A percentile compares a stretch with the other conserved stretches of the same genome.
Conservation (phyloP, 2,797 vertebrate genomes). For the Potorous gilbertii region DNA sequence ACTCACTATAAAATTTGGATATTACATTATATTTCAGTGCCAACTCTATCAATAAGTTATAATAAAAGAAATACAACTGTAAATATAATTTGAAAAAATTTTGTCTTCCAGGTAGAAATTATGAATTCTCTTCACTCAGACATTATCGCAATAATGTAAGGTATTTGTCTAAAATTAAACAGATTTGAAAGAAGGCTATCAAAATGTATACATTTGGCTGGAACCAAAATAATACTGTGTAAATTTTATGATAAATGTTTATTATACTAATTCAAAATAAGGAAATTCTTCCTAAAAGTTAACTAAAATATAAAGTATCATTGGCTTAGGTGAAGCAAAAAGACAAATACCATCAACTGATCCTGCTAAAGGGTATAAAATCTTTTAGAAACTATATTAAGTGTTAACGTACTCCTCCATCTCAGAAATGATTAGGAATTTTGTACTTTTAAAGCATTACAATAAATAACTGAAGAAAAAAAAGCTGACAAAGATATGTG, state of each 20-base stretch:
- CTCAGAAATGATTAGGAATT: slow-evolving; percentile 49
- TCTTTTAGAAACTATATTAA: slow-evolving; percentile 43
- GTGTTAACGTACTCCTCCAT: slow-evolving; percentile 41
- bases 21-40: slow-evolving; percentile 46
- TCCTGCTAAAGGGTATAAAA: slow-evolving; percentile 53
- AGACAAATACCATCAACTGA: slow-evolving; percentile 63
- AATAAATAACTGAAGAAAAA: background rate
- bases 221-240: slow-evolving; percentile 48
- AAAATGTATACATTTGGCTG: slow-evolving; percentile 42
- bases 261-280: slow-evolving; percentile 56
- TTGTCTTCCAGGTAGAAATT: slow-evolving; percentile 63
- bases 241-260: slow-evolving; percentile 59
- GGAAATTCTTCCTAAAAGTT: background rate
- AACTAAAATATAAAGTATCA: slow-evolving; percentile 60
- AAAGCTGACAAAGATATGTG: background rate
- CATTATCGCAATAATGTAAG: slow-evolving; percentile 57
- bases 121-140: slow-evolving; percentile 54
- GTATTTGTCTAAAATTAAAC: slow-evolving; percentile 63
- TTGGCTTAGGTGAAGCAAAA: slow-evolving; percentile 56
- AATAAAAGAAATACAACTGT: slow-evolving; percentile 65
- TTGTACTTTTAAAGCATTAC: slow-evolving; percentile 60
- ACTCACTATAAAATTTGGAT: slow-evolving; percentile 63
- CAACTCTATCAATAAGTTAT: slow-evolving; percentile 64
- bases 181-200: slow-evolving; percentile 53
- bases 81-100: slow-evolving; percentile 59